Percentiles rank a stretch among this genome's conserved stretches.
Evolutionary conservation across 2,888 invertebrate genomes (phyloP).

Genomic region (Chironomus tentans): DNA sequence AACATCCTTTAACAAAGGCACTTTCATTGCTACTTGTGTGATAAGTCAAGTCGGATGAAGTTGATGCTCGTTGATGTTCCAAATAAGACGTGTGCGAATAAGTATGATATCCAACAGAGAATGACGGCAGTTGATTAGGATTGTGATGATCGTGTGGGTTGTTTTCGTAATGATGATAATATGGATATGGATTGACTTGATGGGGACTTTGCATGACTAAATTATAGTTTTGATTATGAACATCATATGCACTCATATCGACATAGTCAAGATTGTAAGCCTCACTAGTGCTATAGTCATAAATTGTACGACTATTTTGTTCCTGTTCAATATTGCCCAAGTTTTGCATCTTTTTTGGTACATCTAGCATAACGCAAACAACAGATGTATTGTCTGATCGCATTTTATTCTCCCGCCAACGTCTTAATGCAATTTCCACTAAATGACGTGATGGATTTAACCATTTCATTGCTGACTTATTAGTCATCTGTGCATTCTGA

Average conservation of each 20-base stretch:
- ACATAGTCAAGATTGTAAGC: constrained; percentile 25
- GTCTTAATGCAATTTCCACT: constrained; percentile 70
- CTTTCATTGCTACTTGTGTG: constrained; percentile 8
- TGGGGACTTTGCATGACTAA: background rate
- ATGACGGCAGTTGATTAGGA: background rate
- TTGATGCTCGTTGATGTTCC: background rate
- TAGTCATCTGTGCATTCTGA: constrained; percentile 34
- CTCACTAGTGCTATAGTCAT: constrained; percentile 27
- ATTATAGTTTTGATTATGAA: background rate
- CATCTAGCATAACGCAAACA: constrained; percentile 80
- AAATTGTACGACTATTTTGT: constrained; percentile 15
- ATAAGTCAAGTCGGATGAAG: background rate
- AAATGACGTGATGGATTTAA: constrained; percentile 86
- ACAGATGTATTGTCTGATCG: constrained; percentile 96
- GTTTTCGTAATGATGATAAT: no score
- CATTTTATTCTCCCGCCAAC: constrained; percentile 76
- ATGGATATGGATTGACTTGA: background rate
- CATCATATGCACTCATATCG: background rate
- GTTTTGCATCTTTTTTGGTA: constrained; percentile 44
- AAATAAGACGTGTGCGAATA: background rate
- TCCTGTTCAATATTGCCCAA: background rate
- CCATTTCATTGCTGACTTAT: constrained; percentile 45
- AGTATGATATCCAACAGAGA: background rate
- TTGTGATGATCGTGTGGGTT: no score
- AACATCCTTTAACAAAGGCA: constrained; percentile 13